Base-by-base conservation (phyloP, 2,797 vertebrate genomes). In the Falco peregrinus region DNA sequence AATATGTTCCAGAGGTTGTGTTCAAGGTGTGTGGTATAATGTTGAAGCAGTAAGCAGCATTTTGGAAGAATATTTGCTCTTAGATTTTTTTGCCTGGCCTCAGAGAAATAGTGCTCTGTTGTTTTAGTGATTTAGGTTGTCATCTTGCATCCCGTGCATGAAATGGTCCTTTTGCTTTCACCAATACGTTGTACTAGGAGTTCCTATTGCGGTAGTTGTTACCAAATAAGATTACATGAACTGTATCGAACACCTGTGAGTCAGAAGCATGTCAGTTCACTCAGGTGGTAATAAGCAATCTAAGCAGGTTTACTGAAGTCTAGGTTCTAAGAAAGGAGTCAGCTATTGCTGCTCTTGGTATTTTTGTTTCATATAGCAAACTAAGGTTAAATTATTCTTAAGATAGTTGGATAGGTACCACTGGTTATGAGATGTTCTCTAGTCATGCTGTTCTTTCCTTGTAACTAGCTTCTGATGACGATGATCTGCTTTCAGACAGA, bases 231-330 rank as follows among this genome's bases (percentile, higher is more conserved):
- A 82, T 87, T 60, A 60, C 75, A 63, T 57, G 70, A 83, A 83
- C 37, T 65, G 13, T 93, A 87, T 94, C 26, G 68, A 96, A 90
- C 53, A 64, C 39, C 24, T 65, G 41, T 89, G 95, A 89, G 77
- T 97, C 90, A 84, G 76, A 95, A 68, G 60, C 39, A 5, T 65
- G 64, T 75, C 76, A 69, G 60, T 83, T 95, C 59, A 56, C 39
- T 81, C 60, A 39, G 10, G 76, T 79, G 25, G 47, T 80, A 68
- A 56, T 12, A 68, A 68, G 53, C 47, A 78, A 60, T 64, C 53
- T 63, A 29, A 64, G 60, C 59, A 91, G 25, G 21, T 64, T 92
- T 91, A 24, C 35, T 88, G 87, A 94, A 80, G 47, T 75, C 53
- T 22, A 29, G 13, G 28, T 35, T 95, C 35, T 29, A 85, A 90